Conservation (phyloP, 1,140 invertebrate species). For the Tyrophagus putrescentiae region DNA sequence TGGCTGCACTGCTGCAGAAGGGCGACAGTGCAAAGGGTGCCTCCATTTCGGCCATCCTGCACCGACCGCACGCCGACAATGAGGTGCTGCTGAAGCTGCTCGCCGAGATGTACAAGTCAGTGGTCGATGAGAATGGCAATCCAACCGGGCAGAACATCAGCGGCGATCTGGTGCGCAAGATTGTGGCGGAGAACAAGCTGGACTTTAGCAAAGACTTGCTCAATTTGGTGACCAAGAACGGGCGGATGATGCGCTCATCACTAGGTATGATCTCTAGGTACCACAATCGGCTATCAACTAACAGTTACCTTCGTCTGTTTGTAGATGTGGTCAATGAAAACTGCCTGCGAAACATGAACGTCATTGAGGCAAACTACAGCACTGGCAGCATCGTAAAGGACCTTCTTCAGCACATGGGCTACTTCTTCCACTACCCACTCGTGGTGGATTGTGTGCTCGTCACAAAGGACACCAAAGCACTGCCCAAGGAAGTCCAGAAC, state of each 20-base stretch:
- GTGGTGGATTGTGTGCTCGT: conserved; percentile 23
- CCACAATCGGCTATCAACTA: background rate
- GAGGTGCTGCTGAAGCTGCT: background rate
- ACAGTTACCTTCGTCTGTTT: background rate
- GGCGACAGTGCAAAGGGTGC: background rate
- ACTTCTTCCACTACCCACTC: conserved; percentile 21
- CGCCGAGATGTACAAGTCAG: background rate
- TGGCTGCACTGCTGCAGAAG: background rate
- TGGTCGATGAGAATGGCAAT: conserved; percentile 16
- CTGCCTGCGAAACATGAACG: conserved; percentile 18
- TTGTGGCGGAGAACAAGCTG: background rate
- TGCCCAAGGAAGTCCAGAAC: conserved; percentile 4
- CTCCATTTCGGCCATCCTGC: background rate
- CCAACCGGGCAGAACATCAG: background rate
- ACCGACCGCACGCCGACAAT: background rate
- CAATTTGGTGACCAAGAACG: background rate
- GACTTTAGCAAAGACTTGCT: background rate
- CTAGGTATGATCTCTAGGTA: background rate
- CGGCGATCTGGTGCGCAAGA: conserved; percentile 4
- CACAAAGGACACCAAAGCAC: conserved; percentile 25
- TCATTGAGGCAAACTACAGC: conserved; percentile 13
- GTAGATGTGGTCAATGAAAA: conserved; percentile 25
- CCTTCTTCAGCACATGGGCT: background rate
- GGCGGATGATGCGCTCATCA: conserved; percentile 10
- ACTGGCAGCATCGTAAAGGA: background rate